phyloP scores from a whole-genome alignment of 2,888 invertebrate genomes.

The Schrankia costaestrigalis region DNA sequence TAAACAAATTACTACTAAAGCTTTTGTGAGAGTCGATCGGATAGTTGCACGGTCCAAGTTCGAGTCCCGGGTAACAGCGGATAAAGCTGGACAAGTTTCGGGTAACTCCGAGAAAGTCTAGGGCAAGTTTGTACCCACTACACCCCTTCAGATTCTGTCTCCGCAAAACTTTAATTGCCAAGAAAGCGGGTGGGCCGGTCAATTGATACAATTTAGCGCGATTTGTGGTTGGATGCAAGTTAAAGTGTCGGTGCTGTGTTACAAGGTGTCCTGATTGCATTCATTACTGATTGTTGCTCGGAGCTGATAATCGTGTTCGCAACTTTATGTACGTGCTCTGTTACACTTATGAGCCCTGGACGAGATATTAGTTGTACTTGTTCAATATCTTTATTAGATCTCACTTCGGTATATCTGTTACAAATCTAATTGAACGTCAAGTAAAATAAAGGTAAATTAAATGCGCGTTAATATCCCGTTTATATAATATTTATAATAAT shows the following conservation, averaged over 20 bases:
- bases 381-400: too few species aligned
- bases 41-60: constrained; percentile 45
- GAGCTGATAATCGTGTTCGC: constrained; percentile 15
- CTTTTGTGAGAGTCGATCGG: constrained; percentile 61
- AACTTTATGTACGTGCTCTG: neutral
- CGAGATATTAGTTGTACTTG: too few species aligned
- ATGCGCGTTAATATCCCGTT: too few species aligned
- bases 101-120: constrained; percentile 31
- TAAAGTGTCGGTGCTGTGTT: constrained; percentile 24
- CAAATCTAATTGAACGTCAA: too few species aligned
- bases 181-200: constrained; percentile 49
- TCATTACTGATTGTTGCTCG: constrained; percentile 21
- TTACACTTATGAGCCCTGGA: neutral
- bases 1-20: constrained; percentile 66
- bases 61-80: constrained; percentile 32
- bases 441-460: too few species aligned
- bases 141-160: constrained; percentile 38
- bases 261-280: constrained; percentile 41
- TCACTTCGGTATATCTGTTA: too few species aligned
- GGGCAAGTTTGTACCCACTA: too few species aligned
- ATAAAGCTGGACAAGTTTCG: constrained; percentile 56
- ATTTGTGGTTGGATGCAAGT: constrained; percentile 44
- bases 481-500: too few species aligned
- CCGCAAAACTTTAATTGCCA: constrained; percentile 65
- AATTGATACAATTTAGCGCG: constrained; percentile 64